Conservation (phyloP, 2,888 invertebrate species). For the Cynaeus angustus region DNA sequence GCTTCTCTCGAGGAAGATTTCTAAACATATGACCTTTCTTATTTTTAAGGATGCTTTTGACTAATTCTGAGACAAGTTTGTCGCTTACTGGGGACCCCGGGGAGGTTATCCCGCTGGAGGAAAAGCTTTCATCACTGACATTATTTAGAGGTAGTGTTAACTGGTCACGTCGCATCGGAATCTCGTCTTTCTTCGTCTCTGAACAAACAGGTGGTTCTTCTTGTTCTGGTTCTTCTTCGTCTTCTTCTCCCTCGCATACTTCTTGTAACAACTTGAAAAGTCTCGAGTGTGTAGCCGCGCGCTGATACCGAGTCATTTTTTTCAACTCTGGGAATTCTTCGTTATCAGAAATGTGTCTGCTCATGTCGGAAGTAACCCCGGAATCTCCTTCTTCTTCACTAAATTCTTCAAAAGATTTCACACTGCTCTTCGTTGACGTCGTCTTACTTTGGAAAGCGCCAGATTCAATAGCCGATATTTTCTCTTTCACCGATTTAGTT, state of each 20-base stretch:
- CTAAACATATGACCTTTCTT: slow-evolving; percentile 74
- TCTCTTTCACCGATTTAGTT: slow-evolving; percentile 59
- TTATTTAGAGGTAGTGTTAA: slow-evolving; percentile 73
- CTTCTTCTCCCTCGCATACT: slow-evolving; percentile 72
- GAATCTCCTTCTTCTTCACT: slow-evolving; percentile 80
- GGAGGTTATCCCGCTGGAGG: slow-evolving; percentile 74
- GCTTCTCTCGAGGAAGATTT: slow-evolving; percentile 75
- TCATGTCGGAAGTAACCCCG: slow-evolving; percentile 82
- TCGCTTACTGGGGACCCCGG: slow-evolving; percentile 73
- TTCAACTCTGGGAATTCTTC: slow-evolving; percentile 78
- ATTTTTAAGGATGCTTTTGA: slow-evolving; percentile 75
- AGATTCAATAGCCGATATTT: slow-evolving; percentile 59
- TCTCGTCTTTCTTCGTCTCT: slow-evolving; percentile 67
- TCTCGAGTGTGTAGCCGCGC: slow-evolving; percentile 83
- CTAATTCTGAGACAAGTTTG: slow-evolving; percentile 75
- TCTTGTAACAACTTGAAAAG: slow-evolving; percentile 80
- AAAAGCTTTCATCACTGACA: slow-evolving; percentile 72
- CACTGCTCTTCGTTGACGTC: slow-evolving; percentile 63
- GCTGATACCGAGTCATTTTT: slow-evolving; percentile 77
- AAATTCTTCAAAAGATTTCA: slow-evolving; percentile 69
- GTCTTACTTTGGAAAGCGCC: slow-evolving; percentile 46
- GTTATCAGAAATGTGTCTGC: slow-evolving; percentile 79
- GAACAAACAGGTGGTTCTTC: slow-evolving; percentile 40
- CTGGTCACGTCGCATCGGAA: slow-evolving; percentile 72
- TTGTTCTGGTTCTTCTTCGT: slow-evolving; percentile 64